Conservation (phyloP, 2,113 vertebrate species). For the Dromas ardeola region DNA sequence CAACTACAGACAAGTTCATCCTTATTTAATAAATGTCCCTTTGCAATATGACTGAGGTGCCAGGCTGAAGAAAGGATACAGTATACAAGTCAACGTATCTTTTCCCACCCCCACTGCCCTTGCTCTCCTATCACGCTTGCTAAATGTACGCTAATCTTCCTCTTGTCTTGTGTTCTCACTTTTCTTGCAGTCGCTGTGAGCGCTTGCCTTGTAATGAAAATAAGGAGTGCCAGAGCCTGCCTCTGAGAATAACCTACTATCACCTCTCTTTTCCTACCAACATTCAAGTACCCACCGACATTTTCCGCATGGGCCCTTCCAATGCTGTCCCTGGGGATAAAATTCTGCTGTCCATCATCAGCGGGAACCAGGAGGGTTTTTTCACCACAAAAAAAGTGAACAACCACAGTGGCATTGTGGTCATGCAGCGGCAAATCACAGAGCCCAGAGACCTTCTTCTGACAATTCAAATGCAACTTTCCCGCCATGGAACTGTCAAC, state of each 20-base stretch:
- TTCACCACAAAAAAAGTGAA: conserved; percentile 83
- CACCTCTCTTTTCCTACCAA: conserved; percentile 97
- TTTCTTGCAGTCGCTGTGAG: conserved; percentile 95
- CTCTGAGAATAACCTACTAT: conserved; percentile 98
- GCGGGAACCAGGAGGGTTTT: conserved; percentile 89
- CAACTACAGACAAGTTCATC: background rate
- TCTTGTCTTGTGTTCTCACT: conserved; percentile 79
- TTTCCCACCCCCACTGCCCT: conserved; percentile 13
- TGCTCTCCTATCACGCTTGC: conserved; percentile 55
- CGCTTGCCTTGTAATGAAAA: conserved; percentile 97
- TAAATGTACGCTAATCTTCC: conserved; percentile 70
- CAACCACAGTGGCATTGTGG: conserved; percentile 85
- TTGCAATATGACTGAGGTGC: background rate
- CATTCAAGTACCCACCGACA: conserved; percentile 90
- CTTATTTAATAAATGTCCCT: background rate
- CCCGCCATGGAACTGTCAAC: conserved; percentile 82
- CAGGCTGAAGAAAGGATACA: background rate
- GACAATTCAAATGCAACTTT: conserved; percentile 88
- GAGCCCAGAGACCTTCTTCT: conserved; percentile 90
- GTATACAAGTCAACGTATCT: background rate
- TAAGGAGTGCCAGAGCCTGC: conserved; percentile 93
- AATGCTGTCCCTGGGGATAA: conserved; percentile 84
- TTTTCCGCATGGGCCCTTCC: conserved; percentile 98
- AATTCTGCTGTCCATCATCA: conserved; percentile 88
- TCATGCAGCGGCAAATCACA: conserved; percentile 82